Conservation (phyloP, 1,140 invertebrate species). For the Araneus ventricosus region DNA sequence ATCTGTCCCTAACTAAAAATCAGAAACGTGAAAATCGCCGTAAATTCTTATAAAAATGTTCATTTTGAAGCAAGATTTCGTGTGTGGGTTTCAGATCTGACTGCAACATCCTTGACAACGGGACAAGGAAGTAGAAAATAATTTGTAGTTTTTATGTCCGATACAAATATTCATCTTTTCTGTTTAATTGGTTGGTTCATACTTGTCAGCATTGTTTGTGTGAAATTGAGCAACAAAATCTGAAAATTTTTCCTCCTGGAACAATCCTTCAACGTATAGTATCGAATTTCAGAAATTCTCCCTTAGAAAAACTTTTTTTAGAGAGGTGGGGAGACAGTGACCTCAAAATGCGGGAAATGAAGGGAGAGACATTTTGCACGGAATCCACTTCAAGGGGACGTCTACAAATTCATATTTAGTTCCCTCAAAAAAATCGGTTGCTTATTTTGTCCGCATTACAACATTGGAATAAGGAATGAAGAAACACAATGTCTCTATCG, state of each 20-base stretch:
- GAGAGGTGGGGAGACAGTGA: neutral
- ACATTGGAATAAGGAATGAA: no score
- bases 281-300: neutral
- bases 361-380: neutral
- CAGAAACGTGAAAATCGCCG: neutral
- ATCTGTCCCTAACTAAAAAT: neutral
- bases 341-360: neutral
- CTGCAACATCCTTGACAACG: neutral
- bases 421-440: no score
- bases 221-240: neutral
- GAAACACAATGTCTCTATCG: no score
- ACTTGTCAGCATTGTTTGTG: slow-evolving; percentile 2
- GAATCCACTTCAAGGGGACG: neutral
- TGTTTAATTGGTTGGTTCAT: neutral
- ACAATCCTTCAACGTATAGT: neutral
- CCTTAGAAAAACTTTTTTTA: neutral
- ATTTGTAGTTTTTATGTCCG: slow-evolving; percentile 4
- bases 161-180: slow-evolving; percentile 16
- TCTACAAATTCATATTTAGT: neutral
- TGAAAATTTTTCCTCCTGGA: neutral
- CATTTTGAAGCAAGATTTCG: neutral
- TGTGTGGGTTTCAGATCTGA: slow-evolving; percentile 19
- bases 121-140: slow-evolving; percentile 3
- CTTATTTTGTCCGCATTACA: no score
- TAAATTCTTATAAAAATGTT: neutral